Percentiles rank a stretch among this genome's conserved stretches.
Evolutionary conservation across 1,140 invertebrate genomes (phyloP).

Genomic region (Euwallacea similis): DNA sequence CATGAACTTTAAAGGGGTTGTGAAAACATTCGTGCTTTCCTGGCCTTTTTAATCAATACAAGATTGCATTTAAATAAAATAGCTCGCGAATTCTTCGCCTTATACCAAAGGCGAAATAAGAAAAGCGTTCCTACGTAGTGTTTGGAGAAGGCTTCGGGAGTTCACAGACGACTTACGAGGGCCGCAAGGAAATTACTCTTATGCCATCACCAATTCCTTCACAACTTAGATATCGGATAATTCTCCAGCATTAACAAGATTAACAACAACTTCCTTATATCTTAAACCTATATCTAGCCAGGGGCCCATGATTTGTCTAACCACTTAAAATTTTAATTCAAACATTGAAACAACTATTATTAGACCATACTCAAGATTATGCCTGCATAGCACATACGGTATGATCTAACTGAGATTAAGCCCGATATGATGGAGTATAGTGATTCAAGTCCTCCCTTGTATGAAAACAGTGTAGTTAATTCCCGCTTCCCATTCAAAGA

Average conservation of each 20-base stretch:
- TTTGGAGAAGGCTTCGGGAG: constrained; percentile 11
- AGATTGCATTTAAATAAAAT: constrained; percentile 50
- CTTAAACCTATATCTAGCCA: no score
- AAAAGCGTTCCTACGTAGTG: constrained; percentile 32
- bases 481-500: constrained; percentile 25
- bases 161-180: not conserved
- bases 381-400: constrained; percentile 5
- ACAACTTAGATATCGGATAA: no score
- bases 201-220: no score
- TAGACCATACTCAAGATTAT: constrained; percentile 13
- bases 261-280: no score
- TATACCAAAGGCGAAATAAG: constrained; percentile 38
- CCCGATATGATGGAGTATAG: constrained; percentile 10
- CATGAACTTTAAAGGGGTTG: constrained; percentile 47
- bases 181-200: not conserved
- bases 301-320: not conserved
- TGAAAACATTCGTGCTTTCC: constrained; percentile 48
- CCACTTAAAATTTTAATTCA: not conserved
- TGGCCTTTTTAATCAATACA: constrained; percentile 49
- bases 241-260: no score
- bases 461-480: constrained; percentile 17
- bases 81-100: constrained; percentile 44
- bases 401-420: not conserved
- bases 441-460: constrained; percentile 26
- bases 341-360: not conserved